Conservation (phyloP, 2,888 invertebrate species). For the Aspidiotus destructor region DNA sequence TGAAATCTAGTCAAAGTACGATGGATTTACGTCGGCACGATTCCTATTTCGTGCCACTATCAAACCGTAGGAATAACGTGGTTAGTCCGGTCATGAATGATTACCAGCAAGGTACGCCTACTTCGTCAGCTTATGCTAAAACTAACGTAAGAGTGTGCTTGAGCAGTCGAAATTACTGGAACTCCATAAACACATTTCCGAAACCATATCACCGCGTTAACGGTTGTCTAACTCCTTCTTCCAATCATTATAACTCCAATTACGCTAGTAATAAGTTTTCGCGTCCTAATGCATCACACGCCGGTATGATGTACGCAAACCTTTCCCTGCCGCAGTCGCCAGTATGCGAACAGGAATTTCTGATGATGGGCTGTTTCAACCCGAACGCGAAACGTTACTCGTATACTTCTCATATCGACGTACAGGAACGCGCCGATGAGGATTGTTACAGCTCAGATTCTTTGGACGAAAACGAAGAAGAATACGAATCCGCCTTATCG, state of each 20-base stretch:
- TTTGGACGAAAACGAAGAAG: conserved; percentile 56
- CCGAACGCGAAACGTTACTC: conserved; percentile 36
- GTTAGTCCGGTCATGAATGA: conserved; percentile 18
- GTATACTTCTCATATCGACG: conserved; percentile 39
- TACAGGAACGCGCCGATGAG: conserved; percentile 34
- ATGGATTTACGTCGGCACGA: conserved; percentile 65
- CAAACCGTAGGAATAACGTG: conserved; percentile 24
- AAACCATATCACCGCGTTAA: conserved; percentile 1
- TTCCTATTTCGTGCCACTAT: conserved; percentile 33
- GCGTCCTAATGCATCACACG: background rate
- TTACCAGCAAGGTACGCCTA: conserved; percentile 14
- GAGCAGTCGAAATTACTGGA: background rate
- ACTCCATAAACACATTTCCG: background rate
- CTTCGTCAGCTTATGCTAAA: background rate
- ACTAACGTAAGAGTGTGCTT: conserved; percentile 17
- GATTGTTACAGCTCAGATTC: conserved; percentile 64
- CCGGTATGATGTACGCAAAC: conserved; percentile 4
- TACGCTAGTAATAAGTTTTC: background rate
- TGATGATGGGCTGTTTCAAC: background rate
- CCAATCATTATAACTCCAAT: background rate
- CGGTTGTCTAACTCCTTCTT: background rate
- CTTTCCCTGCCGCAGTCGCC: conserved; percentile 30
- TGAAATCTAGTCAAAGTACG: conserved; percentile 78
- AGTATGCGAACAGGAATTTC: conserved; percentile 25
- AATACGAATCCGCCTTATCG: conserved; percentile 32